A percentile compares a stretch with the other conserved stretches of the same genome.
Evolutionary conservation across 2,113 vertebrate genomes (phyloP).

Genomic region (Cochlearius cochlearius): DNA sequence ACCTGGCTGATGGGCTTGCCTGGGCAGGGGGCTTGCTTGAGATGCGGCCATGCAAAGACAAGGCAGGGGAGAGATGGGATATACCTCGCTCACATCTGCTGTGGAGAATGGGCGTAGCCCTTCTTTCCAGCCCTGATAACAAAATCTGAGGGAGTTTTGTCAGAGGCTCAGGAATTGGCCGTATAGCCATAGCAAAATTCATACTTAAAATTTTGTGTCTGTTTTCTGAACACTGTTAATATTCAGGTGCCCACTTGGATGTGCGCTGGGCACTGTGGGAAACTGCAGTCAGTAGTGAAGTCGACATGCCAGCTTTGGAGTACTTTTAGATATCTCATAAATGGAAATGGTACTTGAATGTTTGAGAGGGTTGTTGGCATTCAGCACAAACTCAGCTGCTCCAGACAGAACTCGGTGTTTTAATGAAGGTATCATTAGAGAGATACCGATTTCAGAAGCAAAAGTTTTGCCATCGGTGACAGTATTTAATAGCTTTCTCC

Average conservation of each 20-base stretch:
- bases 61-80: not conserved
- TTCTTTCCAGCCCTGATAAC: not conserved
- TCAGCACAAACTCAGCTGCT: not conserved
- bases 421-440: not conserved
- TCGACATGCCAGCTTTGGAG: not conserved
- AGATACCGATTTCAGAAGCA: not conserved
- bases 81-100: not conserved
- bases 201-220: not conserved
- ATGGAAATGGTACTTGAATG: not conserved
- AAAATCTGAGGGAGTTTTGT: not conserved
- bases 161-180: not conserved
- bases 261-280: not conserved
- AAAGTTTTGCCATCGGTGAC: not conserved
- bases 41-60: rapidly evolving
- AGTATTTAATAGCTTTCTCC: not conserved
- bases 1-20: not conserved
- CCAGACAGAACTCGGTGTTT: not conserved
- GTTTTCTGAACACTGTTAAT: not conserved
- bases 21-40: not conserved
- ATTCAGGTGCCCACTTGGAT: not conserved
- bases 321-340: not conserved
- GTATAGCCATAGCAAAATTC: not conserved
- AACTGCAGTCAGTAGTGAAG: not conserved
- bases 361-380: not conserved
- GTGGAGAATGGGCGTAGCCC: not conserved